These are phyloP conservation scores for Acleris emargana DNA, from an alignment of 2,888 invertebrate genomes.

Conservation along the genomic window DNA sequence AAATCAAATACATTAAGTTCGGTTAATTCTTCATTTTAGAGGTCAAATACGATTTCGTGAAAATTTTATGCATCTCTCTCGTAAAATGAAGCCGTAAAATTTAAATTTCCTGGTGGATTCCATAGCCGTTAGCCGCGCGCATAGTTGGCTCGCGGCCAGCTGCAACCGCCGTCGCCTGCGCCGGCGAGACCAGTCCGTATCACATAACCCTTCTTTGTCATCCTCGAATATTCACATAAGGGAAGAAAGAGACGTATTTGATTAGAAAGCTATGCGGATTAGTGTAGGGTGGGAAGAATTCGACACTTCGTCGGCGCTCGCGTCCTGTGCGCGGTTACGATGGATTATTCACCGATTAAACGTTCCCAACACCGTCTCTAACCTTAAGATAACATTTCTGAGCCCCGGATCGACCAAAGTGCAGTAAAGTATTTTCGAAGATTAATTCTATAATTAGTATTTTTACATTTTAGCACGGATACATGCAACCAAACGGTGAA, in stretches of 20 bases:
- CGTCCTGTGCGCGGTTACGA: slow-evolving; percentile 22
- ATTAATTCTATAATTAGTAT: too few relatives aligned
- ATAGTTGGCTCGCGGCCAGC: slow-evolving; percentile 63
- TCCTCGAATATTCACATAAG: neutral
- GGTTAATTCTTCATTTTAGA: neutral
- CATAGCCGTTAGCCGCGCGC: slow-evolving; percentile 63
- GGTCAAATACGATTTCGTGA: slow-evolving; percentile 2
- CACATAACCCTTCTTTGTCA: slow-evolving; percentile 23
- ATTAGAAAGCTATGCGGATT: slow-evolving; percentile 9
- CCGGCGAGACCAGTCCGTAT: slow-evolving; percentile 15
- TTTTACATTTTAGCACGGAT: too few relatives aligned
- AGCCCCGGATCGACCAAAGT: too few relatives aligned
- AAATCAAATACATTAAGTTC: neutral
- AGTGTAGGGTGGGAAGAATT: slow-evolving; percentile 20
- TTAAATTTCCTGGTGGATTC: slow-evolving; percentile 58
- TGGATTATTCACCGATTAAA: slow-evolving; percentile 30
- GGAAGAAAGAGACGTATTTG: slow-evolving; percentile 23
- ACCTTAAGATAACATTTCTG: too few relatives aligned
- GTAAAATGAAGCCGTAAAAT: slow-evolving; percentile 54
- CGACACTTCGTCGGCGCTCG: slow-evolving; percentile 25
- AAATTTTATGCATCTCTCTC: neutral
- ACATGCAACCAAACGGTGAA: too few relatives aligned
- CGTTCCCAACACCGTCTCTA: slow-evolving; percentile 13
- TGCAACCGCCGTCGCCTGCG: slow-evolving; percentile 54
- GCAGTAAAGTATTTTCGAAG: too few relatives aligned